Evolutionary conservation across 1,140 invertebrate species (phyloP), one percentile per base, ranked within the genome.

Genomic region (Zaprionus taronus): DNA sequence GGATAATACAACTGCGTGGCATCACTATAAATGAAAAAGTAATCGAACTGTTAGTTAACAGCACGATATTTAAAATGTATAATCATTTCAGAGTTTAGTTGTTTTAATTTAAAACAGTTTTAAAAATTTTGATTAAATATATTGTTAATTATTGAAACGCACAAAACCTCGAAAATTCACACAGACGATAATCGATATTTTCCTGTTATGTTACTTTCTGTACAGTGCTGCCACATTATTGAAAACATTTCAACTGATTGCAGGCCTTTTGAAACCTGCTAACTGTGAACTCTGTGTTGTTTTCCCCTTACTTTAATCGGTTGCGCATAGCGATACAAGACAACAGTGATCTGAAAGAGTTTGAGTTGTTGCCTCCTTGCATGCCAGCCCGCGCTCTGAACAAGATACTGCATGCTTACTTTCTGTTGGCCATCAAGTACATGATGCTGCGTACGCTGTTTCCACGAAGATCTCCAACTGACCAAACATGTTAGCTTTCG

Each of bases 401-500:
- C n/a, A n/a, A n/a, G n/a, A n/a, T n/a, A n/a, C n/a, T n/a, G n/a
- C n/a, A n/a, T n/a, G n/a, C n/a, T n/a, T n/a, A 91, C 15, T 80
- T 77, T 24, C 41, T 53, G 2, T 56, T 82, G 66, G 81, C 87
- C 3, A 92, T 91, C n/a, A 61, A 63, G 17, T 91, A 81, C 57
- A 83, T 91, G 5, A 79, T 93, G 69, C 68, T 26, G 24, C 24
- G 24, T 26, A 26, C 24, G 70, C 12, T 80, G 87, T 28, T 92
- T 91, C 62, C 51, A 47, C 15, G 58, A 89, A 17, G 80, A 91
- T 0, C 68, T 89, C 28, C 49, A 71, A 9, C 11, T 93, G 20
- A 51, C 60, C 24, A 75, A 80, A 12, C 80, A 83, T 51, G 57
- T 91, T 3, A 66, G 67, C 6, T 87, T 92, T 47, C 69, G 92